phyloP scores from a whole-genome alignment of 2,797 vertebrate genomes.

The Psittacula derbiana region DNA sequence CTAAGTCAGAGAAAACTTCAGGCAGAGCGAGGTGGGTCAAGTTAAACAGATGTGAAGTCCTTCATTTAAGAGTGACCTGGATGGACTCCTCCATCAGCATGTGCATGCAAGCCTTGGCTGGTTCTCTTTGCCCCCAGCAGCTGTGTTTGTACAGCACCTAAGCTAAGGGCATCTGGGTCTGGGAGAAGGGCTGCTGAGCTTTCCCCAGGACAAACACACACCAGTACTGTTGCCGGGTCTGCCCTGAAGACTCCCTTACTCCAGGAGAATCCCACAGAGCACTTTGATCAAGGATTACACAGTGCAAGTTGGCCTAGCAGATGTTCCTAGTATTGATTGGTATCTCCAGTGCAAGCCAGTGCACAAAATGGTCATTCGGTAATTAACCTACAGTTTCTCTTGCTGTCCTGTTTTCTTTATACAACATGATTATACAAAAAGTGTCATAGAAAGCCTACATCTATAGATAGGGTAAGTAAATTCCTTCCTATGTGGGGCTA shows the following conservation, averaged over 20 bases:
- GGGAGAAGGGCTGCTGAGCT: neutral
- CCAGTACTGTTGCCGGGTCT: neutral
- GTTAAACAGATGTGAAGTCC: neutral
- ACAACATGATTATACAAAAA: neutral
- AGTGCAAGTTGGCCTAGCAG: neutral
- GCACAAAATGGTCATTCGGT: accelerated
- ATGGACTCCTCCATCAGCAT: neutral
- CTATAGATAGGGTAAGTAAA: neutral
- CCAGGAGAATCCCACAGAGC: neutral
- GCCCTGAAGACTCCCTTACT: neutral
- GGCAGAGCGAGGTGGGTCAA: neutral
- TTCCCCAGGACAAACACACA: neutral
- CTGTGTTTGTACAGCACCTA: neutral
- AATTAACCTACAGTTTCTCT: neutral
- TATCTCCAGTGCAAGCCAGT: neutral
- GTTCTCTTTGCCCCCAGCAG: neutral
- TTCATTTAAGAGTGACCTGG: neutral
- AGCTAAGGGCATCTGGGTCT: neutral
- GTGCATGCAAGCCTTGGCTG: neutral
- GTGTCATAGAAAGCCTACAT: neutral
- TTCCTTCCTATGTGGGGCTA: neutral
- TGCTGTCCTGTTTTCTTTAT: accelerated
- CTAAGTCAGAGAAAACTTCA: neutral
- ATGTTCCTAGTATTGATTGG: neutral
- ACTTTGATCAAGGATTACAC: accelerated